Evolutionary conservation across 2,797 vertebrate genomes (phyloP).

Genomic region (Eulemur mongoz): DNA sequence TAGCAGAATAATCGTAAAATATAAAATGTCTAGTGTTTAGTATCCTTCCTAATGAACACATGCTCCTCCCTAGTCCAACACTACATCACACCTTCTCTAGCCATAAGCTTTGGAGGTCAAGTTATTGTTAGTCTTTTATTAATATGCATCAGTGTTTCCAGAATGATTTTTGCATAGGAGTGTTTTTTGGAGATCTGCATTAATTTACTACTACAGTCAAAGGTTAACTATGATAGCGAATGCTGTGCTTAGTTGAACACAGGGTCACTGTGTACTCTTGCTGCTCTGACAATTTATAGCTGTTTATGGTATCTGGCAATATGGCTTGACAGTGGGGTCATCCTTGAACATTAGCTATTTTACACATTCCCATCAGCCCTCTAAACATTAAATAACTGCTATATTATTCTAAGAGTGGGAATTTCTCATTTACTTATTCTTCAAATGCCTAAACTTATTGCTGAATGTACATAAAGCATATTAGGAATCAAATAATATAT

Average conservation of each 20-base stretch:
- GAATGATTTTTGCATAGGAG: conserved; percentile 53
- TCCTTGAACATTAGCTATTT: neutral
- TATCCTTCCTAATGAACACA: neutral
- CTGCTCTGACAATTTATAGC: conserved; percentile 59
- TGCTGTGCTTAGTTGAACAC: conserved; percentile 62
- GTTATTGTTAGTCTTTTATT: neutral
- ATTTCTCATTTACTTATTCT: neutral
- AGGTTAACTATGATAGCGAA: conserved; percentile 71
- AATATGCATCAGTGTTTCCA: neutral
- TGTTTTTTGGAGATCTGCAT: conserved; percentile 48
- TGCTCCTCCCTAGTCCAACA: neutral
- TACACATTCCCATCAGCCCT: conserved; percentile 17
- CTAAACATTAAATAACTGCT: conserved; percentile 41
- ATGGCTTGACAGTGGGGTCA: conserved; percentile 41
- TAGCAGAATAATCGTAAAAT: conserved; percentile 37
- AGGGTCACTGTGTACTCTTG: conserved; percentile 50
- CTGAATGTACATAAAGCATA: conserved; percentile 25
- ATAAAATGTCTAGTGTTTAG: neutral
- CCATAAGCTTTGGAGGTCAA: conserved; percentile 41
- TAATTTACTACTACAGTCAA: conserved; percentile 62
- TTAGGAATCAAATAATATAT: conserved; percentile 4
- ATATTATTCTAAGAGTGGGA: neutral
- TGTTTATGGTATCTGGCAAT: conserved; percentile 53
- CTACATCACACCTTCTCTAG: neutral
- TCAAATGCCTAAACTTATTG: neutral